These are phyloP conservation scores for Stichopus horrens DNA, from an alignment of 53 echinoderm and acorn worm genomes.

Conservation along the genomic window DNA sequence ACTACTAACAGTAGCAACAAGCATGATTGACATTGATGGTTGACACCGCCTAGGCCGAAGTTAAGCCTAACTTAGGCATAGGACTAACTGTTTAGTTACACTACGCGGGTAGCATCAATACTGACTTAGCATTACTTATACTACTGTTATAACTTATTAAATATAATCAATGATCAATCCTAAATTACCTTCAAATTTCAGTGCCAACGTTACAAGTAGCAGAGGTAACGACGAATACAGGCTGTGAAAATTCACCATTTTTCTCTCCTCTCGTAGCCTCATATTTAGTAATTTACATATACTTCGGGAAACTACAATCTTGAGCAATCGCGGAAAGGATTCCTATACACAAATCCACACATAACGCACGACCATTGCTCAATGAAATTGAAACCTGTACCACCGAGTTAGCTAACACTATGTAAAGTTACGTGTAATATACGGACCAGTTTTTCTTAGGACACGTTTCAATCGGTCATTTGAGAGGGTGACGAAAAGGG, in stretches of 20 bases:
- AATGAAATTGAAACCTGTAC: neutral
- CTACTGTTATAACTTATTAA: neutral
- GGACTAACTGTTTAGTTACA: neutral
- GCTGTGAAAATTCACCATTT: constrained; percentile 80
- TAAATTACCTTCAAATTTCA: constrained; percentile 82
- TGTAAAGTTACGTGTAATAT: neutral
- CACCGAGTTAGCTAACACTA: neutral
- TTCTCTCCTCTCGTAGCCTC: constrained; percentile 32
- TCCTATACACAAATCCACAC: too few relatives aligned
- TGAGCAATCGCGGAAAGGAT: too few relatives aligned
- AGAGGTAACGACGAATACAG: constrained; percentile 78
- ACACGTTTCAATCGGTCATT: constrained; percentile 43
- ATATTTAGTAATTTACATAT: neutral
- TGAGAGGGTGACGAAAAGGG: constrained; percentile 10
- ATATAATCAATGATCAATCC: neutral
- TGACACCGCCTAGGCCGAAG: neutral
- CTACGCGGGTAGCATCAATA: too few relatives aligned
- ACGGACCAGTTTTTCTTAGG: constrained; percentile 28
- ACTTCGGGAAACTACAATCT: too few relatives aligned
- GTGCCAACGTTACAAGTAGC: constrained; percentile 79
- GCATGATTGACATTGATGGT: too few relatives aligned
- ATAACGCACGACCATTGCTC: too few relatives aligned
- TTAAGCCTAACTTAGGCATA: neutral
- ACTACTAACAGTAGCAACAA: too few relatives aligned
- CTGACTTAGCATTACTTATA: neutral